Evolutionary conservation across 1,140 invertebrate genomes (phyloP).

Genomic region (Aphidius ervi): DNA sequence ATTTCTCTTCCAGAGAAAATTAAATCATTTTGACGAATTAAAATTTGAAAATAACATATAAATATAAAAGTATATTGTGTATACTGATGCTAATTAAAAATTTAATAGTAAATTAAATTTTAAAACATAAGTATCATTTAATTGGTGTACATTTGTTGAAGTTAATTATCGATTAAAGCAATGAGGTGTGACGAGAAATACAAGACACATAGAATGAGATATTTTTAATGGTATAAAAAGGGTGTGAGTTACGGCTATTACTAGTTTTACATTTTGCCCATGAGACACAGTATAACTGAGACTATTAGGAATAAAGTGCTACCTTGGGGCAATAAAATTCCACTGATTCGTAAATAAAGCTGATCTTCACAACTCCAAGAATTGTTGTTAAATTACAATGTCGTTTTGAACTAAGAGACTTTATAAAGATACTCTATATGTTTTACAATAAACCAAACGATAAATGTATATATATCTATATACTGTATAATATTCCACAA

Average conservation of each 20-base stretch:
- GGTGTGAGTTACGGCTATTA: slow-evolving; percentile 12
- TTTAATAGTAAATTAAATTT: too few relatives aligned
- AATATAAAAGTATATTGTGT: too few relatives aligned
- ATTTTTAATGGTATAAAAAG: background rate
- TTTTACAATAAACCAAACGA: background rate
- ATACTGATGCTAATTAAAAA: too few relatives aligned
- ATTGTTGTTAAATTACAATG: background rate
- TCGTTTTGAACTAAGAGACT: background rate
- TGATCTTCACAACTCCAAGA: background rate
- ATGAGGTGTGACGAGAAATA: slow-evolving; percentile 14
- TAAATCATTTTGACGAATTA: too few relatives aligned
- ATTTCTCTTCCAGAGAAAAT: too few relatives aligned
- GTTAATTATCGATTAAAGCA: slow-evolving; percentile 26
- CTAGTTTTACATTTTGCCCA: slow-evolving; percentile 12
- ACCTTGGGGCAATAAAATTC: slow-evolving; percentile 14
- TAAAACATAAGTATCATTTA: too few relatives aligned
- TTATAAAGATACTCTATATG: background rate
- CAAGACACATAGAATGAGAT: background rate
- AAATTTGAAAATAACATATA: too few relatives aligned
- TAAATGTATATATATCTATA: too few relatives aligned
- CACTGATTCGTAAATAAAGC: slow-evolving; percentile 14
- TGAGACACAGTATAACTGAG: slow-evolving; percentile 11
- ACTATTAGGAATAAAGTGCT: slow-evolving; percentile 20
- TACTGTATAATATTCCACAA: too few relatives aligned
- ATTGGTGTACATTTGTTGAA: background rate